These are phyloP conservation scores for Plagiodera versicolora DNA, from an alignment of 2,888 invertebrate genomes.

Conservation along the genomic window DNA sequence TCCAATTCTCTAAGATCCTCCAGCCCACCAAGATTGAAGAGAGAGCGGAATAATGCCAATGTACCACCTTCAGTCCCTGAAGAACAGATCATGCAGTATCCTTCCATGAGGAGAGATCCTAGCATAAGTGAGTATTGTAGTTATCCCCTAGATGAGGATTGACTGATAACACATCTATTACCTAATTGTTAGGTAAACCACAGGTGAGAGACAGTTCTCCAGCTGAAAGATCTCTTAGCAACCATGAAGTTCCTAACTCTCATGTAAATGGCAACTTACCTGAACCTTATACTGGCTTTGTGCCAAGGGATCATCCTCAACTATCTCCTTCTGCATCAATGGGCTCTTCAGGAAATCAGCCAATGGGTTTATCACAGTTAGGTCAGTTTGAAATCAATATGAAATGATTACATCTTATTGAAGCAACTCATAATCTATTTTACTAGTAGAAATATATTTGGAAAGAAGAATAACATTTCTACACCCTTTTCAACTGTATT, in stretches of 20 bases:
- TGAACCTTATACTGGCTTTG: constrained; percentile 34
- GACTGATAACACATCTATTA: too few relatives aligned
- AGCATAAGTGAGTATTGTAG: constrained; percentile 42
- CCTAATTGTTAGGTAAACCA: constrained; percentile 41
- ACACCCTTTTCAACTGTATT: too few relatives aligned
- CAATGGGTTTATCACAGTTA: constrained; percentile 31
- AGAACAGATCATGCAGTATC: constrained; percentile 68
- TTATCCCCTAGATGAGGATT: too few relatives aligned
- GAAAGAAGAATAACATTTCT: too few relatives aligned
- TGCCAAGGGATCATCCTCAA: constrained; percentile 47
- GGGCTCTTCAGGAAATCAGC: constrained; percentile 55
- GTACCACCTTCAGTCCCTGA: constrained; percentile 86
- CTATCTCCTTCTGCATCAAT: constrained; percentile 59
- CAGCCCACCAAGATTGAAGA: constrained; percentile 82
- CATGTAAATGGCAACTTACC: constrained; percentile 41
- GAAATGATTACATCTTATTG: too few relatives aligned
- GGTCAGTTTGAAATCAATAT: too few relatives aligned
- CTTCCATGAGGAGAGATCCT: constrained; percentile 50
- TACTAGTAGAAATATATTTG: too few relatives aligned
- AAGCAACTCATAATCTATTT: too few relatives aligned
- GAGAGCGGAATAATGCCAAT: constrained; percentile 78
- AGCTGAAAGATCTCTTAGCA: constrained; percentile 47
- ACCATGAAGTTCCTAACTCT: constrained; percentile 46
- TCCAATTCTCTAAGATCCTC: constrained; percentile 93
- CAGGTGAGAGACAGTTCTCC: constrained; percentile 50